These are phyloP conservation scores for Conus betulinus DNA, from an alignment of 1,140 invertebrate species.

Conservation along the genomic window DNA sequence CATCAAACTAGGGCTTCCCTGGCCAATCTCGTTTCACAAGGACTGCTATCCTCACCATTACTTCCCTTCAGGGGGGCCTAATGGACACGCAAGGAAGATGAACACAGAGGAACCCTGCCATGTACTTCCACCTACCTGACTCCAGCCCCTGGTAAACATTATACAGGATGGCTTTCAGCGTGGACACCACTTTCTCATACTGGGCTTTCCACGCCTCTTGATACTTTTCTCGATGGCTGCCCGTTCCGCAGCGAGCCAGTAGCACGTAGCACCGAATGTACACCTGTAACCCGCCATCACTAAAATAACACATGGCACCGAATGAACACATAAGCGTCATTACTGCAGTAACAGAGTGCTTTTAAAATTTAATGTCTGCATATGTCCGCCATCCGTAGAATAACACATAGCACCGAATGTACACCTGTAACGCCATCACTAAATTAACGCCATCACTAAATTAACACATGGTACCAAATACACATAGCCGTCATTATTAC, in stretches of 20 bases:
- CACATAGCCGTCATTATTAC: too few species aligned
- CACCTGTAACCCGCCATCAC: neutral
- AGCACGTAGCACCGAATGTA: constrained; percentile 1
- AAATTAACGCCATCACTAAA: neutral
- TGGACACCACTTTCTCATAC: neutral
- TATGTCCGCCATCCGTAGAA: neutral
- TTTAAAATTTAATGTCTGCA: too few species aligned
- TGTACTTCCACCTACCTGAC: neutral
- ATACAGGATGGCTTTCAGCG: neutral
- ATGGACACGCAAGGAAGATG: too few species aligned
- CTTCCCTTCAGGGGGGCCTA: too few species aligned
- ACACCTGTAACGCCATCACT: neutral
- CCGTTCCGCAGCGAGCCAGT: neutral
- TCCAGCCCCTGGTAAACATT: neutral
- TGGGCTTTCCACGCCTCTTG: neutral
- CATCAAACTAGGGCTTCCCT: too few species aligned
- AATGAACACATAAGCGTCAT: too few species aligned
- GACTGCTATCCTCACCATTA: too few species aligned
- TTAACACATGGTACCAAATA: neutral
- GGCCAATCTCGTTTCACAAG: too few species aligned
- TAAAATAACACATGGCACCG: neutral
- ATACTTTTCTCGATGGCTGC: neutral
- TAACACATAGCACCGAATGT: constrained; percentile 1
- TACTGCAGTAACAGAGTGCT: too few species aligned
- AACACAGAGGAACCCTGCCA: too few species aligned